Evolutionary conservation across 2,113 vertebrate genomes (phyloP), one percentile per base, ranked within the genome.

Genomic region (Philantomba maxwellii): DNA sequence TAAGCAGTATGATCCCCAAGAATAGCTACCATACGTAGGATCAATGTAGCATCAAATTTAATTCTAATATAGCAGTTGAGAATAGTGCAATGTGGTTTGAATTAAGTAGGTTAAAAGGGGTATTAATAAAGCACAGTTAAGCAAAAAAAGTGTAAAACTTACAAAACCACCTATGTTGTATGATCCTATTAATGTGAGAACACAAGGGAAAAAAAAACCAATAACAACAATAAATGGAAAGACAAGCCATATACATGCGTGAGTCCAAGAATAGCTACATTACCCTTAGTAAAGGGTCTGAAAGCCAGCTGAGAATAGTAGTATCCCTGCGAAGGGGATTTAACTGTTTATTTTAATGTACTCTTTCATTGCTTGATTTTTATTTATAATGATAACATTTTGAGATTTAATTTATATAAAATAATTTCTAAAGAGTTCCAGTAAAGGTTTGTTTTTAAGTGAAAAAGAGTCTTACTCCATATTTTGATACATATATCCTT

Each of bases 1-100:
- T 91, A 91, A 94, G 58, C 66, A 95, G 60, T 85, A 85, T 51
- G 53, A 93, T 26, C 6, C 55, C 49, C 43, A 82, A 23, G 66
- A 93, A 91, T 51, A 93, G 53, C 57, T 51, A 60, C 83, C 55
- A 64, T 47, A 47, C 33, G 25, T 84, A 81, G 60, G 45, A 92
- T 92, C 87, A 93, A 45, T 12, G 60, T 43, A 92, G 57, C 80
- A 94, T 75, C 64, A 94, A 49, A 94, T 96, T 58, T 93, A 92
- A 96, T 82, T 97, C 81, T 85, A 82, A 70, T 33, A 53, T 3
- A 57, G 43, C 70, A 33, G 30, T 25, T 93, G 55, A 77, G 26
- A 95, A 78, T n/a, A 43, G 8, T 39, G 9, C 39, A 70, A 16
- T 26, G 36, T 70, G 80, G 33, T 81, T 89, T 75, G 53, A 78